These are phyloP conservation scores for Nyctereutes procyonoides DNA, from an alignment of 2,113 vertebrate genomes.

Conservation along the genomic window DNA sequence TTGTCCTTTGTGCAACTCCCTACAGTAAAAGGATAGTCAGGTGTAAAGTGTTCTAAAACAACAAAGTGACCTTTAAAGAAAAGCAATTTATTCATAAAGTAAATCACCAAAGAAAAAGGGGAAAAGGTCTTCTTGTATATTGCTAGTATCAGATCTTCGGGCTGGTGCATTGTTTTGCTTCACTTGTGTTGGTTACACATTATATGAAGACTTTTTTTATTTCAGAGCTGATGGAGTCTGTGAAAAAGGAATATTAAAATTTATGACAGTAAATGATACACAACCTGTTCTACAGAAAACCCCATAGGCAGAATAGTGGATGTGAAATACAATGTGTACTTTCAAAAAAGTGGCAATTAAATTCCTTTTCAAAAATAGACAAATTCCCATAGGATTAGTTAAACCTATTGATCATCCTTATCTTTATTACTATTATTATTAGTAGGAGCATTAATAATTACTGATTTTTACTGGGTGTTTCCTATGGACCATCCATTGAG, in stretches of 20 bases:
- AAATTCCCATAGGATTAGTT: background rate
- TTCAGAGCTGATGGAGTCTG: background rate
- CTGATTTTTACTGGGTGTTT: background rate
- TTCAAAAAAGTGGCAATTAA: background rate
- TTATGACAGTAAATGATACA: background rate
- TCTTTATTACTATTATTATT: background rate
- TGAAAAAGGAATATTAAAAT: conserved; percentile 38
- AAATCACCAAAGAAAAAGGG: conserved; percentile 52
- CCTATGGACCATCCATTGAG: background rate
- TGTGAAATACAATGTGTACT: background rate
- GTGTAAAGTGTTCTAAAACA: conserved; percentile 58
- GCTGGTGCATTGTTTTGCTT: background rate
- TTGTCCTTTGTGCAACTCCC: conserved; percentile 46
- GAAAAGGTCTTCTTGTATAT: conserved; percentile 19
- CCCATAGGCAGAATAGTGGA: background rate
- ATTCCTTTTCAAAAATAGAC: conserved; percentile 18
- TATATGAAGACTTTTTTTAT: conserved; percentile 44
- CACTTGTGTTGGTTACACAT: background rate
- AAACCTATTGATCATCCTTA: background rate
- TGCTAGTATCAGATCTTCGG: background rate
- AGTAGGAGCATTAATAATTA: background rate
- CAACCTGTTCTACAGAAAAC: background rate
- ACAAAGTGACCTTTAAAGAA: conserved; percentile 76
- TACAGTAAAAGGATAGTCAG: conserved; percentile 61
- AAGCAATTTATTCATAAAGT: conserved; percentile 71